Evolutionary conservation across 2,113 vertebrate species (phyloP), one percentile per base, ranked within the genome.

Genomic region (Dendrocopos noguchii): DNA sequence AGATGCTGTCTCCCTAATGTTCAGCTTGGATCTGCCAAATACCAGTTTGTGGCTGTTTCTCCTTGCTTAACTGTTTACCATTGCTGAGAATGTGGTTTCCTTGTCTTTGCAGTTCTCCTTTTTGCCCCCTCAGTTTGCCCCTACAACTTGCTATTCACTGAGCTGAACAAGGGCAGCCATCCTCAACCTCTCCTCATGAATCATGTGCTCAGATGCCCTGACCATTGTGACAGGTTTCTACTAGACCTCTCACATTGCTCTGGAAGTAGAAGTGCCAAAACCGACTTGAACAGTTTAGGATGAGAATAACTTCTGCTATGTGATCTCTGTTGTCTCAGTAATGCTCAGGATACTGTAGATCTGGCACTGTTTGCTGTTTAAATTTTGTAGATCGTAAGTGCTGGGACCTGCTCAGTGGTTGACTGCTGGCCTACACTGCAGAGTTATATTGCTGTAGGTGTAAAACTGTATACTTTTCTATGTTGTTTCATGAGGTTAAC

Each of bases 121-220:
- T 9, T 12, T 24, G 22, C n/a, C n/a, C n/a, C n/a, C n/a, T 20
- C 50, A 78, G 34, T 27, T 52, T 84, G 22, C 6, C 20, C 16
- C 12, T 78, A 5, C 25, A 78, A 19, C 21, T 18, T 53, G 31
- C 56, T 25, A 1, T 24, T 87, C 10, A 28, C 9, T 53, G 63
- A 17, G 4, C 7, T 50, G 16, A 71, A 24, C 36, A 47, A 84
- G 63, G 12, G 15, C 61, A 20, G 7, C 1, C 1, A 2, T 71
- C 66, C 18, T 82, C 53, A 27, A 0, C 31, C 16, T 81, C 25
- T 70, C 25, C 15, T 66, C 1, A 0, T 4, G 34, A 36, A 31
- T 46, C 18, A 0, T 8, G 33, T 66, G 46, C 24, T 82, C 44
- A 53, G 8, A 29, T 76, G 29, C 50, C 22, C 17, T 46, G 33